Percentiles rank a stretch among this genome's conserved stretches.
Conservation (phyloP, 2,797 vertebrate genomes). For the Columba guinea region DNA sequence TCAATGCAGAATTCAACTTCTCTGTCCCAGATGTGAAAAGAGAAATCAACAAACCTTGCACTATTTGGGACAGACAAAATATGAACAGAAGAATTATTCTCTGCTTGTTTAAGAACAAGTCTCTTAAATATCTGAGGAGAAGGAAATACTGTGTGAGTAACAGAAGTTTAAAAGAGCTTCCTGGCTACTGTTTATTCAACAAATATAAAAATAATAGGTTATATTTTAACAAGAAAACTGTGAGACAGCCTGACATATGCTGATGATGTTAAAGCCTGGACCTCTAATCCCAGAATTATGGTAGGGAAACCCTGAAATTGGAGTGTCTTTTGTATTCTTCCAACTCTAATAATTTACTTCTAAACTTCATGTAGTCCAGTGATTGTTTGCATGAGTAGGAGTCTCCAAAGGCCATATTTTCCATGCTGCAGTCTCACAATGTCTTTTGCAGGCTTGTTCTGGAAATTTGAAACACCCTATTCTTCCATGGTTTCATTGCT, state of each 20-base stretch:
- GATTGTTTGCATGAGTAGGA: slow-evolving; percentile 54
- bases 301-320: slow-evolving; percentile 47
- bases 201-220: slow-evolving; percentile 59
- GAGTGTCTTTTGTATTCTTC: slow-evolving; percentile 53
- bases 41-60: slow-evolving; percentile 43
- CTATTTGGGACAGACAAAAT: not conserved
- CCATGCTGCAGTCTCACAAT: slow-evolving; percentile 49
- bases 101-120: not conserved
- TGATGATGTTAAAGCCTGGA: slow-evolving; percentile 56
- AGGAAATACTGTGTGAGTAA: slow-evolving; percentile 50
- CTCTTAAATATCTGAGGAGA: slow-evolving; percentile 38
- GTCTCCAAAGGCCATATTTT: slow-evolving; percentile 39
- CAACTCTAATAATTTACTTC: slow-evolving; percentile 53
- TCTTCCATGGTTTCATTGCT: slow-evolving; percentile 34
- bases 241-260: slow-evolving; percentile 42
- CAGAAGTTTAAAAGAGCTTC: slow-evolving; percentile 60
- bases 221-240: slow-evolving; percentile 39
- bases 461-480: slow-evolving; percentile 32
- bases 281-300: slow-evolving; percentile 25
- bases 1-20: not conserved
- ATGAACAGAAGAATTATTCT: slow-evolving; percentile 55
- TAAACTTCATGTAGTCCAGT: slow-evolving; percentile 1
- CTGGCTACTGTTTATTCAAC: slow-evolving; percentile 63
- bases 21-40: slow-evolving; percentile 47
- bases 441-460: slow-evolving; percentile 56